Conservation (phyloP, 2,113 vertebrate genomes). For the Lophura nycthemera region DNA sequence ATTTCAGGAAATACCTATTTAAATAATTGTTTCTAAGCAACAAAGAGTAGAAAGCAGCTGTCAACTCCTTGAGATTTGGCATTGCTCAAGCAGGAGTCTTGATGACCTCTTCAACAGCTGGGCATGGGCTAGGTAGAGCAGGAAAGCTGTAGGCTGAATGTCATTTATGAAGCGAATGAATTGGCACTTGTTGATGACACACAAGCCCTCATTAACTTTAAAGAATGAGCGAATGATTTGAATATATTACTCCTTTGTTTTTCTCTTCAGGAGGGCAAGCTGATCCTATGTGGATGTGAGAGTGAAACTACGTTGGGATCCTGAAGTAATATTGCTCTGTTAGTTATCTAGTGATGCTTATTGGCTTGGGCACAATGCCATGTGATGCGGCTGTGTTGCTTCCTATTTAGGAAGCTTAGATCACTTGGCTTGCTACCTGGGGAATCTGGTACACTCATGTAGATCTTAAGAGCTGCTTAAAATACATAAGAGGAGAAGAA, state of each 20-base stretch:
- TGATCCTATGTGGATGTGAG: neutral
- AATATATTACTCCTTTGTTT: neutral
- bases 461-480: neutral
- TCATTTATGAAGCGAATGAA: neutral
- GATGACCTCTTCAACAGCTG: neutral
- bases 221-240: neutral
- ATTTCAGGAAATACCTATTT: slow-evolving; percentile 18
- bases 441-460: neutral
- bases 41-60: neutral
- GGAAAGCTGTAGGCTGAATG: neutral
- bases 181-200: neutral
- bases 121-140: neutral
- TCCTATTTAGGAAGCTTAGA: neutral
- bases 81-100: neutral
- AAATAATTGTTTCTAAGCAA: neutral
- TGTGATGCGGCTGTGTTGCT: neutral
- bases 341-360: neutral
- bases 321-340: neutral
- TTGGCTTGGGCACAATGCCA: neutral
- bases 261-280: neutral
- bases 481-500: neutral
- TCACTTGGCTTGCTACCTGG: neutral
- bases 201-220: neutral
- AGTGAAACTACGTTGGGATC: neutral
- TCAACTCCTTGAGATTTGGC: neutral